Evolutionary conservation across 2,888 invertebrate species (phyloP).

Genomic region (Caenorhabditis wallacei): DNA sequence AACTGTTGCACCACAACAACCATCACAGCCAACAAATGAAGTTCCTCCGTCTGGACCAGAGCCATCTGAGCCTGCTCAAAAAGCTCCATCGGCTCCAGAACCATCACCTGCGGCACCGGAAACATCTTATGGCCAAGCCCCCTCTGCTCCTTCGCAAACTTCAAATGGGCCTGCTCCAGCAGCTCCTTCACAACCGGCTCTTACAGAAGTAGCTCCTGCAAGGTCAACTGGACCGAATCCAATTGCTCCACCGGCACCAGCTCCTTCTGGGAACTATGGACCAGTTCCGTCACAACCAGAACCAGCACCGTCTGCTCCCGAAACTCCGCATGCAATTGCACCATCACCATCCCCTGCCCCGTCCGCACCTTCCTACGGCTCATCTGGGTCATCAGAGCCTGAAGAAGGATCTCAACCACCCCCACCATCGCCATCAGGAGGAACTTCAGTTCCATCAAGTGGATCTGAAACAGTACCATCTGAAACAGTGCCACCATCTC

Average conservation of each 20-base stretch:
- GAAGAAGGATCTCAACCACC: constrained; percentile 25
- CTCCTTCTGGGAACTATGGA: constrained; percentile 20
- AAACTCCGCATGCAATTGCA: constrained; percentile 28
- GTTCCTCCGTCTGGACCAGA: constrained; percentile 1
- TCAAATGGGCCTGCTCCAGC: not conserved
- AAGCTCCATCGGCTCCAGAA: not conserved
- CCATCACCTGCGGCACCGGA: not conserved
- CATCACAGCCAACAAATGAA: constrained; percentile 17
- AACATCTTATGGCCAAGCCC: constrained; percentile 15
- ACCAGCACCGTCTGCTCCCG: constrained; percentile 21
- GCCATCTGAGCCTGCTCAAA: constrained; percentile 1
- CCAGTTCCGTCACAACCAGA: constrained; percentile 13
- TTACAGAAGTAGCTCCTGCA: constrained; percentile 27
- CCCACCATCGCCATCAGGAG: constrained; percentile 26
- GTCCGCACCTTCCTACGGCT: constrained; percentile 9
- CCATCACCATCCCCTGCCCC: constrained; percentile 18
- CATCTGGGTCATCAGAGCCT: constrained; percentile 5
- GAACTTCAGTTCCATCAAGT: not conserved
- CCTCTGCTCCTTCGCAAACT: constrained; percentile 8
- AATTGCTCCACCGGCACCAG: constrained; percentile 23
- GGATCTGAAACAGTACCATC: not conserved
- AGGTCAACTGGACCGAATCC: constrained; percentile 18
- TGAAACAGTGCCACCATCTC: constrained; percentile 17
- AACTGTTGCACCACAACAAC: constrained; percentile 17
- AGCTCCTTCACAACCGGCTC: constrained; percentile 4